A percentile compares a stretch with the other conserved stretches of the same genome.
These are phyloP conservation scores for Lepidocolaptes lacrymiger DNA, from an alignment of 2,797 vertebrate genomes.

Conservation along the genomic window DNA sequence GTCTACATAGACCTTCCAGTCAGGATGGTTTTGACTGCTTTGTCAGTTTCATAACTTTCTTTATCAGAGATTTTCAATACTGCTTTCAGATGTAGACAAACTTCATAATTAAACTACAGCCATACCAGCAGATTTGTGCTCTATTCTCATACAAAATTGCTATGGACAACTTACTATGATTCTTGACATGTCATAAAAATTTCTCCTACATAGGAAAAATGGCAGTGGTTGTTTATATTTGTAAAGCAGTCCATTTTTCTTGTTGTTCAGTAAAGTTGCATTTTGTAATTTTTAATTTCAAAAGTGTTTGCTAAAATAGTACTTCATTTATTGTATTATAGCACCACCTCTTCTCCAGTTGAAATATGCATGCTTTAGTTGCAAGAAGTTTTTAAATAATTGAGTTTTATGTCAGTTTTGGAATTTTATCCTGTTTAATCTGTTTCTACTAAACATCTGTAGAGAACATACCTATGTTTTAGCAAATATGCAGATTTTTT, in stretches of 20 bases:
- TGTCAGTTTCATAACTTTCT: background rate
- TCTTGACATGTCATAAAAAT: background rate
- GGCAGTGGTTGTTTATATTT: background rate
- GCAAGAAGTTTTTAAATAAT: background rate
- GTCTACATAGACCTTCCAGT: background rate
- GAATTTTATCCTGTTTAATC: background rate
- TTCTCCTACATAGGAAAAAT: background rate
- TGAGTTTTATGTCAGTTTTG: background rate
- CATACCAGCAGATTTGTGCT: background rate
- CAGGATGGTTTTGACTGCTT: background rate
- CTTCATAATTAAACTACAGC: background rate
- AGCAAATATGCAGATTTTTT: background rate
- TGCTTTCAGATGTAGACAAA: background rate
- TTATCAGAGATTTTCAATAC: background rate
- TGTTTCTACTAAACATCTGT: background rate
- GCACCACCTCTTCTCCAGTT: background rate
- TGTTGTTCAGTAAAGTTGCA: background rate
- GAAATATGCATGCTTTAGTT: background rate
- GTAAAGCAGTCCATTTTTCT: background rate
- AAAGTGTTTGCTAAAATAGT: background rate
- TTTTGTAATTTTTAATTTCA: background rate
- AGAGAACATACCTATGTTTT: background rate
- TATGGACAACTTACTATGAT: background rate
- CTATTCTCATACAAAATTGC: background rate
- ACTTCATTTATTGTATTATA: background rate